Evolutionary conservation across 2,113 vertebrate genomes (phyloP).

Genomic region (Actinemys pallida): DNA sequence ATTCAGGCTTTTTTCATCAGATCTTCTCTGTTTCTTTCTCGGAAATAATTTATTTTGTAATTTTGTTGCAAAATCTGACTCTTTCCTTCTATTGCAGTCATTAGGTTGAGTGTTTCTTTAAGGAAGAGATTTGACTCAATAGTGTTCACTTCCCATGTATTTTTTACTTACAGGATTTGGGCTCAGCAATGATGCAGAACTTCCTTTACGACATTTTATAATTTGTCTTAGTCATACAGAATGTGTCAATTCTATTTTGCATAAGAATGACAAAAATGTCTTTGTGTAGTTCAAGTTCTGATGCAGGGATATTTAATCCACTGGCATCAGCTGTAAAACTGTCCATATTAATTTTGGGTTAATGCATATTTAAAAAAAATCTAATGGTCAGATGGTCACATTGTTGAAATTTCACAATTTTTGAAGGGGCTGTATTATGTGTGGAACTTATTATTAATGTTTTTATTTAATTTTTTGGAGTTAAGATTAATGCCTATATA

Average conservation of each 20-base stretch:
- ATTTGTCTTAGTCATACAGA: not conserved
- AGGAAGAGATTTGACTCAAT: not conserved
- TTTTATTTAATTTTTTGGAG: not conserved
- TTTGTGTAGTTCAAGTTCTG: not conserved
- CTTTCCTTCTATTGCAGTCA: not conserved
- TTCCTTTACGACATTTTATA: not conserved
- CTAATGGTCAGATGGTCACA: not conserved
- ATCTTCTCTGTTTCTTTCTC: not conserved
- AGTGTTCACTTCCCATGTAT: not conserved
- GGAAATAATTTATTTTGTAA: not conserved
- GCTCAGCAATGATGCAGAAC: constrained; percentile 7
- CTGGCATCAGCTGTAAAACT: not conserved
- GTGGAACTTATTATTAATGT: not conserved
- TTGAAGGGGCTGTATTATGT: not conserved
- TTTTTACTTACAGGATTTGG: not conserved
- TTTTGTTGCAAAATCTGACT: not conserved
- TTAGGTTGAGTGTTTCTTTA: not conserved
- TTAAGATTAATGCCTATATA: not conserved
- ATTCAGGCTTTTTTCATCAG: not conserved
- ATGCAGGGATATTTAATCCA: rapidly evolving
- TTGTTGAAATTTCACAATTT: not conserved
- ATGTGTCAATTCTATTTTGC: not conserved
- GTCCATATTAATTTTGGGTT: not conserved
- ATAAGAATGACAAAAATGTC: constrained; percentile 8
- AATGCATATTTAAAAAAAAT: not conserved